Percentiles rank a stretch among this genome's conserved stretches.
phyloP scores from a whole-genome alignment of 2,113 vertebrate genomes.

The Seriola quinqueradiata region DNA sequence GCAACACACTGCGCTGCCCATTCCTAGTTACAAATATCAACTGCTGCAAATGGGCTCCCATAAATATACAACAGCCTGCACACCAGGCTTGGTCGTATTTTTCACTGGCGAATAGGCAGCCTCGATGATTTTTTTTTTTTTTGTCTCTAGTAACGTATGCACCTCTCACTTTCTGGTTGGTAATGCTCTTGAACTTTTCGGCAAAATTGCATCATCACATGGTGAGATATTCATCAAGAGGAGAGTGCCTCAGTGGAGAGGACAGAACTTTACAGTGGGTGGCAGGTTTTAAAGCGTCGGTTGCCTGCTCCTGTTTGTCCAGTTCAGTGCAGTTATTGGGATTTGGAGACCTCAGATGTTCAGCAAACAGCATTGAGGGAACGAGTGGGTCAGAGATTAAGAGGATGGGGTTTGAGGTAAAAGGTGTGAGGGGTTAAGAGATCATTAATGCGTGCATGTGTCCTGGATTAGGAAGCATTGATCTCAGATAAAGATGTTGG shows the following conservation, averaged over 20 bases:
- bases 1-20: neutral
- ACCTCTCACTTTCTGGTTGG: conserved; percentile 59
- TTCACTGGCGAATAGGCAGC: conserved; percentile 52
- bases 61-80: conserved; percentile 50
- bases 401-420: neutral
- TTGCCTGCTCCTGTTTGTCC: conserved; percentile 5
- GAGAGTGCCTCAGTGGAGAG: neutral
- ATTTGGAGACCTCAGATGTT: conserved; percentile 8
- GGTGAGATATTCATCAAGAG: conserved; percentile 43
- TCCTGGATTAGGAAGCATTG: conserved; percentile 71
- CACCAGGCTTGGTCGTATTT: conserved; percentile 27
- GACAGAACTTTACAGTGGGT: neutral
- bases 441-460: conserved; percentile 68
- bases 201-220: conserved; percentile 56
- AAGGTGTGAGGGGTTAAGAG: conserved; percentile 49
- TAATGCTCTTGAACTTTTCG: conserved; percentile 67
- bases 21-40: conserved; percentile 50
- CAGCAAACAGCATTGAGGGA: conserved; percentile 23
- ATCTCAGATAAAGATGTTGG: conserved; percentile 59
- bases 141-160: conserved; percentile 47
- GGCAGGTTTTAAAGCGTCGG: conserved; percentile 3
- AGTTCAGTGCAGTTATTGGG: neutral
- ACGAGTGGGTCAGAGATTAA: conserved; percentile 17
- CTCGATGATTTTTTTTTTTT: conserved; percentile 26
- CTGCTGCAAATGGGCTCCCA: conserved; percentile 46